Base-by-base conservation (phyloP, 2,888 invertebrate species). In the Dicranocentrus wangi region DNA sequence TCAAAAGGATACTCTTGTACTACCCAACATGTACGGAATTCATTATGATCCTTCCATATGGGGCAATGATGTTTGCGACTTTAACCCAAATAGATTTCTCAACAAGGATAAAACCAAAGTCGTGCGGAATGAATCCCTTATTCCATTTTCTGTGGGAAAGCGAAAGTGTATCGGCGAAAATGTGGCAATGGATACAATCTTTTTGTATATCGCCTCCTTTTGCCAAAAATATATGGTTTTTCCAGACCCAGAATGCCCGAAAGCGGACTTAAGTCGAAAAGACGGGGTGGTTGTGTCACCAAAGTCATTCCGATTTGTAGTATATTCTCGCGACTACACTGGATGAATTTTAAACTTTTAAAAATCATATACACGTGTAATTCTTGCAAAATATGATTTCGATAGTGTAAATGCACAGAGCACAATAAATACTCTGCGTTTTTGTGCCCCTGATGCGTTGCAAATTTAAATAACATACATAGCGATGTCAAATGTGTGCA, bases 41-140 rank as follows among this genome's bases (percentile, higher is more conserved):
- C 81, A 84, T 60, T 58, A 81, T 42, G 51, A 82, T 28, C 75
- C 75, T 10, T 21, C 60, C 17, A 55, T 82, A 19, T 84, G 84
- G 84, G 77, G 76, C 10, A 1, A 53, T 19, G 76, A 81, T n/a
- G 73, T 81, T 0, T 19, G 79, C 1, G 66, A 61, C 2, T 84
- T 84, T 47, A 43, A 76, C n/a, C 84, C 84, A 0, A 82, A 84
- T 10, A 28, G 84, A 43, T 84, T 81, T 32, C 63, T 84, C 13
- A 61, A 28, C 13, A 39, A 69, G 1, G 78, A 75, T 55, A 80
- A 69, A 23, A 61, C n/a, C 5, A 60, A 10, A 2, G 53, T 63
- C 19, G 53, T 42, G 25, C 68, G 73, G 25, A 39, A 75, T 55
- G 72, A 81, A 27, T 25, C 71, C 5, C 25, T 77, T 1, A 42